These are phyloP conservation scores for Molanna angustata DNA, from an alignment of 2,888 invertebrate genomes.

Conservation along the genomic window DNA sequence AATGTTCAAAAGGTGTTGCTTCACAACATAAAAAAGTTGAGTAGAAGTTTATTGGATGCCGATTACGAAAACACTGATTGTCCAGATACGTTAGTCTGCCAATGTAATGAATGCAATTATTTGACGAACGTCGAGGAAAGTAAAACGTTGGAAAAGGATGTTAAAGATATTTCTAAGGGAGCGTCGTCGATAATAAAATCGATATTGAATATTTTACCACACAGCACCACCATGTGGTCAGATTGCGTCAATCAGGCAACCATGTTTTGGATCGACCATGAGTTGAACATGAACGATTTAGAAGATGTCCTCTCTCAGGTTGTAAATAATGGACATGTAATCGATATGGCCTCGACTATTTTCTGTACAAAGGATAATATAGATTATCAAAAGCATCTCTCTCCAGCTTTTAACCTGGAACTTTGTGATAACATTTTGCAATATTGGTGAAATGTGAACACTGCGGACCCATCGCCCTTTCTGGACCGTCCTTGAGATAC, in stretches of 20 bases:
- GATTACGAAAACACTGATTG: slow-evolving; percentile 13
- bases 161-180: slow-evolving; percentile 12
- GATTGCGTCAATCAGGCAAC: slow-evolving; percentile 40
- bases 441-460: slow-evolving; percentile 41
- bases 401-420: slow-evolving; percentile 50
- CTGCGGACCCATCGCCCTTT: too few species aligned
- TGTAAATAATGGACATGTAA: slow-evolving; percentile 49
- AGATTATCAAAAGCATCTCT: slow-evolving; percentile 48
- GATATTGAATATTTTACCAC: slow-evolving; percentile 21
- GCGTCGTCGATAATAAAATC: slow-evolving; percentile 21
- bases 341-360: slow-evolving; percentile 48
- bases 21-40: slow-evolving; percentile 20
- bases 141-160: neutral
- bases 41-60: slow-evolving; percentile 17
- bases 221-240: slow-evolving; percentile 34
- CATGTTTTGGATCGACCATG: slow-evolving; percentile 46
- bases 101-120: slow-evolving; percentile 23
- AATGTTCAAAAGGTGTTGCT: slow-evolving; percentile 13
- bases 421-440: slow-evolving; percentile 51
- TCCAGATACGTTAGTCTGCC: slow-evolving; percentile 17
- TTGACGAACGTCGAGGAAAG: neutral
- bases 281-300: slow-evolving; percentile 48
- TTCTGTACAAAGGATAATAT: slow-evolving; percentile 51
- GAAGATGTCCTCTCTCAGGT: slow-evolving; percentile 57
- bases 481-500: too few species aligned